phyloP scores from a whole-genome alignment of 1,140 invertebrate species.

The Acromyrmex heyeri region DNA sequence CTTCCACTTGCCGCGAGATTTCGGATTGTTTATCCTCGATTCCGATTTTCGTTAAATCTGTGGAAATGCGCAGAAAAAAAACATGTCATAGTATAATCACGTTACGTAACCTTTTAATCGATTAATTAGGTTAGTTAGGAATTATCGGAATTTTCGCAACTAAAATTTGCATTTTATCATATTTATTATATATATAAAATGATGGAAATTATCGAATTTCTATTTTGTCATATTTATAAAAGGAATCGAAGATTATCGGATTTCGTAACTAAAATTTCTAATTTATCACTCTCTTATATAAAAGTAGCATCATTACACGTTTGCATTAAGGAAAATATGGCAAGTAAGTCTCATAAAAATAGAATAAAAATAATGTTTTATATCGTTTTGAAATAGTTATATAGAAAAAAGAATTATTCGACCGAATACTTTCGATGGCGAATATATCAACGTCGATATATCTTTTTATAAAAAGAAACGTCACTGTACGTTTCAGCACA shows the following conservation, averaged over 20 bases:
- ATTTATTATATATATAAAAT: too few relatives aligned
- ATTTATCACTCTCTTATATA: not conserved
- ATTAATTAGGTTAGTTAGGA: conserved; percentile 6
- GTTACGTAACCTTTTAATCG: not conserved
- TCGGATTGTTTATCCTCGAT: not conserved
- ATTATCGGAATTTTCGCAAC: not conserved
- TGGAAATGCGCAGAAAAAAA: not conserved
- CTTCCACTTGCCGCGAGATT: not conserved
- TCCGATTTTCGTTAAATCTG: not conserved
- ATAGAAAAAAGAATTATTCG: not conserved
- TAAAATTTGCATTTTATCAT: not conserved
- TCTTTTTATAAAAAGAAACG: conserved; percentile 21
- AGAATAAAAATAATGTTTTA: not conserved
- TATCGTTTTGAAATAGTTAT: not conserved
- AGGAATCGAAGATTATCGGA: not conserved
- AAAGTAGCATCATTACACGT: not conserved
- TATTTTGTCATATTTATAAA: too few relatives aligned
- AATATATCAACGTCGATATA: not conserved
- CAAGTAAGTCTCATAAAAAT: not conserved
- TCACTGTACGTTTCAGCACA: not conserved
- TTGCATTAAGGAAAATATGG: not conserved
- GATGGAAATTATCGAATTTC: too few relatives aligned
- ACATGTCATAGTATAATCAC: not conserved
- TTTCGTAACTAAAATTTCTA: not conserved
- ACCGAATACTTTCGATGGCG: conserved; percentile 17